Evolutionary conservation across 2,888 invertebrate species (phyloP).

Genomic region (Meandrusa payeni): DNA sequence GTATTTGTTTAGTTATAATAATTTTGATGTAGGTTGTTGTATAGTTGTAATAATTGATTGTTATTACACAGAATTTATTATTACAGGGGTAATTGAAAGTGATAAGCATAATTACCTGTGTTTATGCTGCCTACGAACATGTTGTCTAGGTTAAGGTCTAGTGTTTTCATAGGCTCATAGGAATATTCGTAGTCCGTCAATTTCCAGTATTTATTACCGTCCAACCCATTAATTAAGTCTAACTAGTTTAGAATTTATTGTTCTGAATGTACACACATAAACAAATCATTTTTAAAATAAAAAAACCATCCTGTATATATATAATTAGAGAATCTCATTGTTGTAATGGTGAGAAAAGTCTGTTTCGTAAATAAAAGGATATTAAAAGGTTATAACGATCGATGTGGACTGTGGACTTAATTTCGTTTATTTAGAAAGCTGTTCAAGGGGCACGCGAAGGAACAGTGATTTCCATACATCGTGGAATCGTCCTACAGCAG

Average conservation of each 20-base stretch:
- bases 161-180: not conserved
- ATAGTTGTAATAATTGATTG: too few species aligned
- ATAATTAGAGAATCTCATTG: too few species aligned
- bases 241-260: too few species aligned
- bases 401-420: not conserved
- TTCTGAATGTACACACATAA: too few species aligned
- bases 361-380: not conserved
- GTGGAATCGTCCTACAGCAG: not conserved
- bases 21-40: too few species aligned
- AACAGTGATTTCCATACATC: not conserved
- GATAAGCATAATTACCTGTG: slow-evolving; percentile 2
- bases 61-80: not conserved
- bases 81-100: not conserved
- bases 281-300: too few species aligned
- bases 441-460: not conserved
- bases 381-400: not conserved
- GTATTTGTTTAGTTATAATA: too few species aligned
- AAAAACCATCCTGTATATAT: not conserved
- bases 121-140: not conserved
- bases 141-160: not conserved
- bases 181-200: slow-evolving; percentile 1
- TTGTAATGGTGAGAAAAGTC: not conserved
- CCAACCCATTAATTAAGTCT: too few species aligned
- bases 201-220: slow-evolving; percentile 1
- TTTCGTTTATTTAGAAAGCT: not conserved